These are phyloP conservation scores for Rhyzopertha dominica DNA, from an alignment of 1,140 invertebrate species.

Conservation along the genomic window DNA sequence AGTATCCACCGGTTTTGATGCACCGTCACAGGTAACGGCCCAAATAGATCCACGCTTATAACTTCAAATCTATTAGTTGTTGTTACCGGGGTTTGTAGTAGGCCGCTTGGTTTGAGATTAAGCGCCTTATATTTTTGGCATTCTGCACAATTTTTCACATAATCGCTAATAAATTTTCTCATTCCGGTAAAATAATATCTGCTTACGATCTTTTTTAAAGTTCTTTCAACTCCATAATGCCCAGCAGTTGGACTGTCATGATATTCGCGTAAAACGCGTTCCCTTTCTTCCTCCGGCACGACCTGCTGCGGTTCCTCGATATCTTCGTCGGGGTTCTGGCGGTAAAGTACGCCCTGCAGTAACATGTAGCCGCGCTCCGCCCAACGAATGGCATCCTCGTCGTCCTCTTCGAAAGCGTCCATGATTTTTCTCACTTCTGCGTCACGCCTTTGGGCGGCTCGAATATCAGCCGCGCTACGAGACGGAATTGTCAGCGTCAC, in stretches of 20 bases:
- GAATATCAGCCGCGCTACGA: slow-evolving; percentile 20
- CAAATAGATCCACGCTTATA: slow-evolving; percentile 29
- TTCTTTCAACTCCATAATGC: slow-evolving; percentile 33
- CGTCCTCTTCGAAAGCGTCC: neutral
- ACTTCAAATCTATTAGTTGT: slow-evolving; percentile 27
- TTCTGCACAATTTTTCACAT: slow-evolving; percentile 19
- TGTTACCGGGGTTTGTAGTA: slow-evolving; percentile 19
- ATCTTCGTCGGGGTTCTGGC: slow-evolving; percentile 27
- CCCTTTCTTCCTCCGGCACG: slow-evolving; percentile 21
- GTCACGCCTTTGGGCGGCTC: slow-evolving; percentile 17
- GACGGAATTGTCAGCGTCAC: slow-evolving; percentile 4
- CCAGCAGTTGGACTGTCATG: slow-evolving; percentile 32
- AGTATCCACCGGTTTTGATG: slow-evolving; percentile 25
- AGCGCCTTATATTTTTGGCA: slow-evolving; percentile 25
- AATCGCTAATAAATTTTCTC: slow-evolving; percentile 23
- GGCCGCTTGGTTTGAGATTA: slow-evolving; percentile 24
- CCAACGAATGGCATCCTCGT: slow-evolving; percentile 16
- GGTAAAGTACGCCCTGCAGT: slow-evolving; percentile 35
- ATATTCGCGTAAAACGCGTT: slow-evolving; percentile 20
- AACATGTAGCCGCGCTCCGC: slow-evolving; percentile 25
- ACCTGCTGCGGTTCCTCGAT: slow-evolving; percentile 30
- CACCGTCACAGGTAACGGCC: slow-evolving; percentile 17
- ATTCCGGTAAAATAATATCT: slow-evolving; percentile 39
- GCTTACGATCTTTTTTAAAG: slow-evolving; percentile 19
- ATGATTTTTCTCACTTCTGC: slow-evolving; percentile 9